Evolutionary conservation across 2,888 invertebrate genomes (phyloP).

Genomic region (Pyrochroa serraticornis): DNA sequence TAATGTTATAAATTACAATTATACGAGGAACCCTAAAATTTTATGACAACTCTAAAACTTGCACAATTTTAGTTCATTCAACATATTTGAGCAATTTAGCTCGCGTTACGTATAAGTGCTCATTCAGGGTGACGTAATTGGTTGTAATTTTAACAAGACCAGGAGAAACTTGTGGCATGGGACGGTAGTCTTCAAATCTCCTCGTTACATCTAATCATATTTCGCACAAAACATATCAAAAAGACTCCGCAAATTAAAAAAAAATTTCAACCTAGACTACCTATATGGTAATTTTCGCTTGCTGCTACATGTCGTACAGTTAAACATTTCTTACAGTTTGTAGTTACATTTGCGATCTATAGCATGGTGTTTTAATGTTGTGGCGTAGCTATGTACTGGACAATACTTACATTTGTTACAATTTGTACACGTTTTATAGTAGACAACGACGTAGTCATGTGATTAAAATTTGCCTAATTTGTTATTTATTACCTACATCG

Average conservation of each 20-base stretch:
- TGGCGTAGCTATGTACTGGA: constrained; percentile 37
- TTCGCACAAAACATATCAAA: constrained; percentile 24
- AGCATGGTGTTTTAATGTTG: constrained; percentile 35
- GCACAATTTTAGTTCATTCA: no score
- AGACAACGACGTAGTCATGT: constrained; percentile 40
- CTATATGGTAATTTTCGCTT: constrained; percentile 1
- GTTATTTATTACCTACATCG: constrained; percentile 24
- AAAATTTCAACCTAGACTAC: constrained; percentile 12
- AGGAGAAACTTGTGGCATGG: no score
- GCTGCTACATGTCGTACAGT: not conserved
- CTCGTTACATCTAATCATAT: constrained; percentile 4
- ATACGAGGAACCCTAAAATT: no score
- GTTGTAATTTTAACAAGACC: no score
- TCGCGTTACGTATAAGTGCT: no score
- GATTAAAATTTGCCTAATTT: constrained; percentile 36
- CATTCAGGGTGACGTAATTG: no score
- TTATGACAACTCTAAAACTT: no score
- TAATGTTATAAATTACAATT: no score
- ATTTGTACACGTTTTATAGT: constrained; percentile 30
- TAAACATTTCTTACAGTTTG: not conserved
- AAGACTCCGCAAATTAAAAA: constrained; percentile 17
- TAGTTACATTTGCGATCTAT: not conserved
- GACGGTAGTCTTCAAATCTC: not conserved
- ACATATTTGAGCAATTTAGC: no score
- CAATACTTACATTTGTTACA: constrained; percentile 37